Evolutionary conservation across 2,113 vertebrate species (phyloP).

Genomic region (Aix galericulata): DNA sequence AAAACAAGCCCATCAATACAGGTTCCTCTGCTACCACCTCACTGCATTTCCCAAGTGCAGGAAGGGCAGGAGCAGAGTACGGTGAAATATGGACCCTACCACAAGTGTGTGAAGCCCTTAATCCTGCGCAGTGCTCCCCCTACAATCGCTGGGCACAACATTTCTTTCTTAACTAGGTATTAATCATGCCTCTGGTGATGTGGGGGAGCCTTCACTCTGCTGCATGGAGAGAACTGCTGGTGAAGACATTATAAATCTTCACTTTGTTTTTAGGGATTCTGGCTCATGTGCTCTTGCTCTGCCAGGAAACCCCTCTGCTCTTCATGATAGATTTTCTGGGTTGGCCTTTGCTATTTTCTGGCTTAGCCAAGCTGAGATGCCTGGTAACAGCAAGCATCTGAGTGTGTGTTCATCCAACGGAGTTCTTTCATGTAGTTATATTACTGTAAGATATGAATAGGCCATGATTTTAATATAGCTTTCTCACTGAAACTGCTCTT

Average conservation of each 20-base stretch:
- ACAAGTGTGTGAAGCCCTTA: accelerated
- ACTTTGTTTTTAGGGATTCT: background rate
- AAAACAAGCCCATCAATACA: background rate
- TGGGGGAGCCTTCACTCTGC: background rate
- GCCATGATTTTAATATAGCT: background rate
- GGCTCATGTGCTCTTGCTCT: background rate
- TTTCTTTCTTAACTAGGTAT: background rate
- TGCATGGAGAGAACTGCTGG: background rate
- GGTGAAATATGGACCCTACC: background rate
- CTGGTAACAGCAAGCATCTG: accelerated
- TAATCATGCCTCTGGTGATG: background rate
- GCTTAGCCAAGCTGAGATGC: background rate
- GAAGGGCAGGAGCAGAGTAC: background rate
- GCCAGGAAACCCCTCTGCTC: background rate
- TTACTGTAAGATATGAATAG: background rate
- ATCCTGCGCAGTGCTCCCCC: background rate
- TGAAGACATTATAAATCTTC: background rate
- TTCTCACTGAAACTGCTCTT: background rate
- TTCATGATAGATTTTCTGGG: background rate
- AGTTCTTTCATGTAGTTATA: background rate
- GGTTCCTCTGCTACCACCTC: background rate
- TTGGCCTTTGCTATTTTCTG: background rate
- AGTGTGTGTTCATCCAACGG: background rate
- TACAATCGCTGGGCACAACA: background rate
- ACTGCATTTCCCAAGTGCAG: background rate